These are phyloP conservation scores for Agrochola lota DNA, from an alignment of 2,888 invertebrate species.

Conservation along the genomic window DNA sequence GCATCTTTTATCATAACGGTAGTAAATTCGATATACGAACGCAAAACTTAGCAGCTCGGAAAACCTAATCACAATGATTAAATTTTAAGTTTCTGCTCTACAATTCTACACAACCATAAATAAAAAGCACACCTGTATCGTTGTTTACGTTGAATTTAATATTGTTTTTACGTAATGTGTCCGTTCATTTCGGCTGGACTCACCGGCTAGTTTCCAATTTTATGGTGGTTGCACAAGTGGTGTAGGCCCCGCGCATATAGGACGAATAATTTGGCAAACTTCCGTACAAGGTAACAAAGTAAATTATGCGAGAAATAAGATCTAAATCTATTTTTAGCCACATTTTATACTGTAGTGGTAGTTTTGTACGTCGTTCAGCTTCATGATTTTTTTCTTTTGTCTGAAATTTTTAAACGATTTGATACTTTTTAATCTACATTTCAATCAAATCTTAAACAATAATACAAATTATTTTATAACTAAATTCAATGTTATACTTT, in stretches of 20 bases:
- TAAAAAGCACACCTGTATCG: conserved; percentile 46
- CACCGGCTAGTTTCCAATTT: conserved; percentile 87
- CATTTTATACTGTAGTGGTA: neutral
- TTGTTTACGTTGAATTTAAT: conserved; percentile 60
- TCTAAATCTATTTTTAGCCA: conserved; percentile 33
- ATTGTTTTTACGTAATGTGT: conserved; percentile 77
- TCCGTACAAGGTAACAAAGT: conserved; percentile 55
- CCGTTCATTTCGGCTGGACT: conserved; percentile 77
- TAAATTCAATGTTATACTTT: conserved; percentile 11
- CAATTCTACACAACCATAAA: neutral
- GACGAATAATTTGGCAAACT: conserved; percentile 67
- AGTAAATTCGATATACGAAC: too few species aligned
- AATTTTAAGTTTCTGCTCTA: neutral
- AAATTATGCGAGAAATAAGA: conserved; percentile 48
- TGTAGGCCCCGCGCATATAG: conserved; percentile 58
- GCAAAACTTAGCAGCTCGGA: neutral
- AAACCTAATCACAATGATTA: too few species aligned
- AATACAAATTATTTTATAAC: neutral
- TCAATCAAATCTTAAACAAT: neutral
- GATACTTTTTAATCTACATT: neutral
- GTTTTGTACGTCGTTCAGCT: neutral
- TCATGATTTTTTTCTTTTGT: neutral
- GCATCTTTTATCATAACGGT: too few species aligned
- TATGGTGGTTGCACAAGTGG: conserved; percentile 87
- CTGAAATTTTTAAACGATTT: neutral